Evolutionary conservation across 2,888 invertebrate species (phyloP), one percentile per base, ranked within the genome.

Genomic region (Pristionchus mayeri): DNA sequence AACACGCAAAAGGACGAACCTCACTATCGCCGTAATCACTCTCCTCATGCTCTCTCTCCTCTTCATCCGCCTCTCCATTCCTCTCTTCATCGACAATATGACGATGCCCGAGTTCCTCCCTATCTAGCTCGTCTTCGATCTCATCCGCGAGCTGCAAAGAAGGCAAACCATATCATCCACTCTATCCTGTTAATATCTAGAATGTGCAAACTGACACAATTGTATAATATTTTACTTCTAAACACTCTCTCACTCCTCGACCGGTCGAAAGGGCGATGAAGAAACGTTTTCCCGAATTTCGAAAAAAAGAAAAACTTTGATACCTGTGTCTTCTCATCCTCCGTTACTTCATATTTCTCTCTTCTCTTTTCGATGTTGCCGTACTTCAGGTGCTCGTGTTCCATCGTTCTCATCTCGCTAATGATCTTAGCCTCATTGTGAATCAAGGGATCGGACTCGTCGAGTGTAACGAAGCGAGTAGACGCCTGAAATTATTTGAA

Each of bases 71-170:
- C 34, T 3, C 60, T 63, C 27, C 34, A 34, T 37, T 7, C 44
- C 44, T 44, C 44, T 44, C 44, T 13, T 44, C 44, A 44, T 44
- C 44, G 44, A 13, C 13, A 13, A 44, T 44, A 44, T 13, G 44
- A 44, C 13, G 44, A 44, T 44, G 44, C 13, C 44, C n/a, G 24
- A 71, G 40, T 9, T 40, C 40, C 4, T 21, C n/a, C 3, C 40
- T 40, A 16, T 71, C 71, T 13, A 40, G 40, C 40, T 71, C 71
- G 13, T 71, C 71, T 21, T 44, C 40, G 71, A 71, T 44, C 71
- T 40, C 24, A n/a, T 44, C n/a, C 0, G 3, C 40, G 11, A 71
- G 21, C 71, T 71, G n/a, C n/a, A 2, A 7, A 44, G 44, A 54
- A 16, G 54, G 24, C 13, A 21, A 63, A 34, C n/a, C n/a, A n/a